Evolutionary conservation across 2,888 invertebrate species (phyloP).

Genomic region (Rhyacophila evoluta): DNA sequence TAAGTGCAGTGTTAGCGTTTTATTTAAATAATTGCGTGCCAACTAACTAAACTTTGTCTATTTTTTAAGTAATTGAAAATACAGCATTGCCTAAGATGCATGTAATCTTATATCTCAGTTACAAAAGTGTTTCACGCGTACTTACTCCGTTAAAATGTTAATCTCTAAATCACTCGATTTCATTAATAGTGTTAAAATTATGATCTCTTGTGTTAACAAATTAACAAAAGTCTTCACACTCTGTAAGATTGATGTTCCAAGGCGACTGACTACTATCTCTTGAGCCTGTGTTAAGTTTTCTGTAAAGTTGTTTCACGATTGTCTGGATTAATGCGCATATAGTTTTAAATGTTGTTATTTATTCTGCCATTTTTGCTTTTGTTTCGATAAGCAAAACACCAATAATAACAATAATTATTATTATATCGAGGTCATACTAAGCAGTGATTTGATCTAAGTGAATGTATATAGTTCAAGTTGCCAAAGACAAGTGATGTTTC

Average conservation of each 20-base stretch:
- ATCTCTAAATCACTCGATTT: neutral
- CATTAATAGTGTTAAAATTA: neutral
- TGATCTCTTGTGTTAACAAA: neutral
- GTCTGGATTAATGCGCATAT: neutral
- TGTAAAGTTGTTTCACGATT: neutral
- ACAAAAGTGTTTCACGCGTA: too few species aligned
- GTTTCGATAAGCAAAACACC: neutral
- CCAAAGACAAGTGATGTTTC: neutral
- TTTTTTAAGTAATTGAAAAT: too few species aligned
- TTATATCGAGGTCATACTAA: neutral
- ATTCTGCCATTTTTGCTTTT: neutral
- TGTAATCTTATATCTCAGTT: too few species aligned
- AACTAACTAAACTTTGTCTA: too few species aligned
- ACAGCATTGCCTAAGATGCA: too few species aligned
- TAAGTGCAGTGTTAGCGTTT: too few species aligned
- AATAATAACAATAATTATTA: slow-evolving; percentile 2
- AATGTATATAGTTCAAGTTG: neutral
- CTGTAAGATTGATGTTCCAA: neutral
- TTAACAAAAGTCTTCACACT: neutral
- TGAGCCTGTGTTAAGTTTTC: neutral
- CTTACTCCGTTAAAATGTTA: too few species aligned
- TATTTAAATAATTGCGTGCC: too few species aligned
- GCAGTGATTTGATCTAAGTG: neutral
- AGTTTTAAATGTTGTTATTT: neutral
- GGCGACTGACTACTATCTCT: neutral